A percentile compares a stretch with the other conserved stretches of the same genome.
phyloP scores from a whole-genome alignment of 2,888 invertebrate species.

The Isotomurus palustris region DNA sequence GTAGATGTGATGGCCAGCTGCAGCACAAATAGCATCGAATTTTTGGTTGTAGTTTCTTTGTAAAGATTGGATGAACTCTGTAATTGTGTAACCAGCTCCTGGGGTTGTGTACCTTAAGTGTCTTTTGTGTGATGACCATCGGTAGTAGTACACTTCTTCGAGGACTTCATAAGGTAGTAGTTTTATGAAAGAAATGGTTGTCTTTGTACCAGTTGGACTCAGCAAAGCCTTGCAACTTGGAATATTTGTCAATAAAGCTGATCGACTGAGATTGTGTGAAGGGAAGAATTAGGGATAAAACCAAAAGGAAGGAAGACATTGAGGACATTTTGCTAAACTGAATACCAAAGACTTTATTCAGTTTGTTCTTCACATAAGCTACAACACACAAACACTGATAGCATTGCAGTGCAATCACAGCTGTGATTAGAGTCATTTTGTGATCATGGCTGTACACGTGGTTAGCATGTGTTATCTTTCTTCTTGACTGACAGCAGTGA shows the following conservation, averaged over 20 bases:
- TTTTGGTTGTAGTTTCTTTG: constrained; percentile 19
- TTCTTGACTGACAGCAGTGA: too few relatives aligned
- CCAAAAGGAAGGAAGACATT: too few relatives aligned
- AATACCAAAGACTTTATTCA: too few relatives aligned
- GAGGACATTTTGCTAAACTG: too few relatives aligned
- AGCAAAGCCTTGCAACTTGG: constrained; percentile 6
- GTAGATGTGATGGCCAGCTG: constrained; percentile 34
- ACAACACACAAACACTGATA: too few relatives aligned
- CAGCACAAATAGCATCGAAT: constrained; percentile 32
- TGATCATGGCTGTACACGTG: too few relatives aligned
- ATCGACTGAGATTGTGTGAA: not conserved
- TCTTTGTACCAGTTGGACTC: constrained; percentile 29
- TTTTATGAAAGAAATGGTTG: constrained; percentile 31
- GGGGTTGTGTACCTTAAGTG: constrained; percentile 29
- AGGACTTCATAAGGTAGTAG: constrained; percentile 23
- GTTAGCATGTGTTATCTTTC: too few relatives aligned
- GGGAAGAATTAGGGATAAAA: not conserved
- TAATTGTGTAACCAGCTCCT: constrained; percentile 27
- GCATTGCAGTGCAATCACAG: too few relatives aligned
- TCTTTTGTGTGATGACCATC: constrained; percentile 27
- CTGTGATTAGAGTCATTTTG: too few relatives aligned
- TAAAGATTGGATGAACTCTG: constrained; percentile 28
- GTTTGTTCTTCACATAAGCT: too few relatives aligned
- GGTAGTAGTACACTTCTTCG: constrained; percentile 33
- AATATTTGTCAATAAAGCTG: constrained; percentile 10